Evolutionary conservation across 2,797 vertebrate genomes (phyloP).

Genomic region (Hydrophis major): DNA sequence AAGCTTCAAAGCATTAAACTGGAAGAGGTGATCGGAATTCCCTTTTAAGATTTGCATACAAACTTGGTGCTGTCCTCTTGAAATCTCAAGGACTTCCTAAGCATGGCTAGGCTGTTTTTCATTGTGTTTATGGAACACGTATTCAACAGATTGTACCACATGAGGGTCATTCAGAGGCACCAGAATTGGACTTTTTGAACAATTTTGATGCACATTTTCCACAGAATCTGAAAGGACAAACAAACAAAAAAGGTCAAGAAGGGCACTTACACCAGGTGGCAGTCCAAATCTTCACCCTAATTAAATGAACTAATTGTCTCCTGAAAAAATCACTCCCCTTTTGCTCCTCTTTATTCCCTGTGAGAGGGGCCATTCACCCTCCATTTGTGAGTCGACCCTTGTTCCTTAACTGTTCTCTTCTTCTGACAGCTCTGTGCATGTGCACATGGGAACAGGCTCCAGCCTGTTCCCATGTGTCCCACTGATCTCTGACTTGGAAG

Average conservation of each 20-base stretch:
- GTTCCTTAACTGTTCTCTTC: too few relatives aligned
- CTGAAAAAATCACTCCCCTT: too few relatives aligned
- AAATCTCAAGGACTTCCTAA: conserved; percentile 66
- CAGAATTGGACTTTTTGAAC: conserved; percentile 57
- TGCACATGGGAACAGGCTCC: too few relatives aligned
- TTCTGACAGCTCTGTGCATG: too few relatives aligned
- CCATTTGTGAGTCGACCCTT: too few relatives aligned
- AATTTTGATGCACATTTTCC: conserved; percentile 52
- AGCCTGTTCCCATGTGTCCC: too few relatives aligned
- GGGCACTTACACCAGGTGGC: background rate
- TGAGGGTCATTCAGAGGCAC: conserved; percentile 35
- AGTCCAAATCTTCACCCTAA: background rate
- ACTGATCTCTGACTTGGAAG: too few relatives aligned
- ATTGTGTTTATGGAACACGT: conserved; percentile 65
- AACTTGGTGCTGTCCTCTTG: conserved; percentile 68
- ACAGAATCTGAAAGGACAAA: conserved; percentile 64
- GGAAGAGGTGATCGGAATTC: too few relatives aligned
- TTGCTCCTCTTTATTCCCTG: too few relatives aligned
- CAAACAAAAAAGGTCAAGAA: background rate
- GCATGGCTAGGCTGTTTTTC: conserved; percentile 30
- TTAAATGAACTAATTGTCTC: too few relatives aligned
- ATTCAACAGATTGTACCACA: conserved; percentile 42
- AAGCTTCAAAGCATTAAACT: background rate
- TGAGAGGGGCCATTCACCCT: too few relatives aligned
- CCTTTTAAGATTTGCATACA: background rate